Evolutionary conservation across 2,888 invertebrate species (phyloP).

Genomic region (Drosophila multiciliata): DNA sequence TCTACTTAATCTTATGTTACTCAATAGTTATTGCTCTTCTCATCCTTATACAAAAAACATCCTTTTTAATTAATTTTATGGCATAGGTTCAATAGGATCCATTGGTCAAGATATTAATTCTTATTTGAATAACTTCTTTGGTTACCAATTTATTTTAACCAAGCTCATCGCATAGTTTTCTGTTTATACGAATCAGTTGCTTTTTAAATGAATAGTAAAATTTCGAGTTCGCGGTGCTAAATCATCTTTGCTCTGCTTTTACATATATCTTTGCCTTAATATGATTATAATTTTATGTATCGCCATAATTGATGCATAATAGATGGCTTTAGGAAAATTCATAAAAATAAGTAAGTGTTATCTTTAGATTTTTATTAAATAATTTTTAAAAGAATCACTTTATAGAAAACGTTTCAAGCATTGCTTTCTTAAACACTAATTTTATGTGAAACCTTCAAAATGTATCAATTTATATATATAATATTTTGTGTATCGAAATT

Average conservation of each 20-base stretch:
- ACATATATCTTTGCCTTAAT: too few relatives aligned
- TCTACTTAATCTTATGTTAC: too few relatives aligned
- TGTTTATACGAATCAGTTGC: not conserved
- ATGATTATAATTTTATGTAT: not conserved
- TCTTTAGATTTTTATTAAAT: not conserved
- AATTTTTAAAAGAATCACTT: not conserved
- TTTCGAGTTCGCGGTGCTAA: not conserved
- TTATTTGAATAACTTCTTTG: not conserved
- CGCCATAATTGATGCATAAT: fast-evolving
- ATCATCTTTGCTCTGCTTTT: too few relatives aligned
- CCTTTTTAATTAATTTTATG: too few relatives aligned
- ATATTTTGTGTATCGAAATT: not conserved
- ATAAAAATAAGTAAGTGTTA: not conserved
- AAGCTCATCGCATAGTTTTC: not conserved
- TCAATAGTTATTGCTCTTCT: too few relatives aligned
- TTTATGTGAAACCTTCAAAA: too few relatives aligned
- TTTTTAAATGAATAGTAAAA: not conserved
- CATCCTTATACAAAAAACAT: too few relatives aligned
- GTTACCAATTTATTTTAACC: not conserved
- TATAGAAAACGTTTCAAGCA: not conserved
- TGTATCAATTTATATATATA: not conserved
- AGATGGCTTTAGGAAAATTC: not conserved
- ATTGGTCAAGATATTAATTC: not conserved
- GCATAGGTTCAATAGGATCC: too few relatives aligned
- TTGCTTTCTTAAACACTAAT: not conserved